A percentile compares a stretch with the other conserved stretches of the same genome.
Evolutionary conservation across 2,888 invertebrate genomes (phyloP).

Genomic region (Mythimna ferrago): DNA sequence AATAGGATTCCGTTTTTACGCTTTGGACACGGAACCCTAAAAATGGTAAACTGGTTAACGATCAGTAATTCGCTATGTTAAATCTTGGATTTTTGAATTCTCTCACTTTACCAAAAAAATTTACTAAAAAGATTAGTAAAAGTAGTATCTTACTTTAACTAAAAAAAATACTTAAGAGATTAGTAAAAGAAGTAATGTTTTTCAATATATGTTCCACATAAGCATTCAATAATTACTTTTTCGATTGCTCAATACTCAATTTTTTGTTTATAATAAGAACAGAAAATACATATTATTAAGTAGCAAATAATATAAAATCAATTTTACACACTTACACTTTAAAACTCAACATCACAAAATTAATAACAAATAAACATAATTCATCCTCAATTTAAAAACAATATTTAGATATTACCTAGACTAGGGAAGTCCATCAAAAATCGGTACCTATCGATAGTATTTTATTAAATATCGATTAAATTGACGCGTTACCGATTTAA

Average conservation of each 20-base stretch:
- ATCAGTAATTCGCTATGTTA: too few relatives aligned
- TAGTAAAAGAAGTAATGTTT: too few relatives aligned
- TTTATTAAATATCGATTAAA: slow-evolving; percentile 35
- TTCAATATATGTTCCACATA: not conserved
- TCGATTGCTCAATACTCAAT: too few relatives aligned
- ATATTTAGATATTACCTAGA: not conserved
- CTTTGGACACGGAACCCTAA: too few relatives aligned
- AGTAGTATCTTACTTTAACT: not conserved
- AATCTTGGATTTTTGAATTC: not conserved
- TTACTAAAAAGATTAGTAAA: not conserved
- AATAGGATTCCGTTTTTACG: too few relatives aligned
- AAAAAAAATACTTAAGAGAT: not conserved
- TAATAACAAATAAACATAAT: slow-evolving; percentile 27
- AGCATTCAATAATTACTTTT: not conserved
- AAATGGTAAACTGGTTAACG: too few relatives aligned
- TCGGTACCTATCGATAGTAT: slow-evolving; percentile 24
- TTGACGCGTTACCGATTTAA: slow-evolving; percentile 37
- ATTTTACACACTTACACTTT: not conserved
- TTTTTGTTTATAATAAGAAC: not conserved
- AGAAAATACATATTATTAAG: not conserved
- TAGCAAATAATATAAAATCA: not conserved
- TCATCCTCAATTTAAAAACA: slow-evolving; percentile 27
- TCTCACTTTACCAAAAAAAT: not conserved
- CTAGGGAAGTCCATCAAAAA: slow-evolving; percentile 10
- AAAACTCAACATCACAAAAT: slow-evolving; percentile 31